Base-by-base conservation (phyloP, 2,888 invertebrate genomes). In the Cyaniris semiargus region DNA sequence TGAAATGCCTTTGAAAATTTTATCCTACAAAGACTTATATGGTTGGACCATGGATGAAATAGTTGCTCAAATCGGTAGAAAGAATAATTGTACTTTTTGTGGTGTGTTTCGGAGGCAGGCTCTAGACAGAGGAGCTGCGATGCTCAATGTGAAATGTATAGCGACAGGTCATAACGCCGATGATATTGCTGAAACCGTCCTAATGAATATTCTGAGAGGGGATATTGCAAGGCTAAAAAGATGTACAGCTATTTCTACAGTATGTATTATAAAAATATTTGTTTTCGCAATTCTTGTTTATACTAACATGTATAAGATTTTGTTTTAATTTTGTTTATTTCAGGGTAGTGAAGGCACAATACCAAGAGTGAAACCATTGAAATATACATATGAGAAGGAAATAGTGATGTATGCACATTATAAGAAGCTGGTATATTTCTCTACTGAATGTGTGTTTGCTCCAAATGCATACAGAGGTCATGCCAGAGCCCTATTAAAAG, bases 1-100 rank as follows among this genome's bases (percentile, higher is more conserved):
- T 93, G 96, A 96, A 83, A 96, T 99, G 93, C 97, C 98, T 0
- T 92, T 99, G 66, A 98, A 98, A 94, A 98, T 99, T 79, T 94
- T 99, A 8, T 99, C 99, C 0, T 99, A 99, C 86, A 97, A 99
- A 93, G 98, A 99, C 83, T 93, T 99, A 5, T 99, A 99, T 93
- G 99, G 99, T 0, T 99, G 99, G 99, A 99, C 99, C 4, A 99
- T 99, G 99, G 99, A 99, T 93, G 97, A 97, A 85, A 99, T 99
- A 88, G 99, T 99, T 0, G 95, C 95, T 70, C 96, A 97, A 89
- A 97, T 97, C 85, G 95, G 95, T 0, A 95, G 97, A 77, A 98
- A 98, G 86, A 99, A 99, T 89, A 99, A 99, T 90, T 99, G 99
- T 82, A 98, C 98, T 8, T 98, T 98, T 87, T 98, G 98, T 94